Evolutionary conservation across 1,140 invertebrate species (phyloP), one percentile per base, ranked within the genome.

Genomic region (Drosophila elegans): DNA sequence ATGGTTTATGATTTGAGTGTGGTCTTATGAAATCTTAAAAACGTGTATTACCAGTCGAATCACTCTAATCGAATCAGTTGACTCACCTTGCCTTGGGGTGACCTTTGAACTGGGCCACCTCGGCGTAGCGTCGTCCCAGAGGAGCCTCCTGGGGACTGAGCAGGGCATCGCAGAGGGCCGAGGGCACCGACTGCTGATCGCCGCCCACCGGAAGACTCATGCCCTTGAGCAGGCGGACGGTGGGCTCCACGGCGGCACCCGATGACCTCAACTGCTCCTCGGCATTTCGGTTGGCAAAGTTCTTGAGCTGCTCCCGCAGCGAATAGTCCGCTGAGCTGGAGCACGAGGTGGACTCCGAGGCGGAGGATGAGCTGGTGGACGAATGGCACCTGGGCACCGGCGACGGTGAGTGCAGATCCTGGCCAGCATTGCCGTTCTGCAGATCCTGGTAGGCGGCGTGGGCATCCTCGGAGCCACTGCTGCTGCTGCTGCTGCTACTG

Each of bases 71-170:
- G 11, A 12, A 25, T 48, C 27, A n/a, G 4, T 29, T 13, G 21
- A 78, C 77, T 78, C 59, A 80, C 90, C 91, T 91, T 61, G 91
- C 86, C 83, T 85, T 86, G 71, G 49, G 49, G 38, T 80, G 86
- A 32, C 63, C 53, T 56, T 92, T 92, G 64, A 92, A 92, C 55
- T 92, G 92, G 10, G 91, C 55, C 45, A 92, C 92, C 62, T 92
- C 92, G 52, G 92, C 92, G 46, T 92, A 92, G 1, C 92, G 90
- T 10, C 92, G 62, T 5, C 91, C 91, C 74, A 92, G 72, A 3
- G 92, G 92, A 56, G 55, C 92, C 59, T 92, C 92, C 76, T 92
- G 90, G 5, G 92, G 92, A 85, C 92, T 92, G 29, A 92, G 62
- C 53, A 92, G 42, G 0, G 77, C 71, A 79, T 92, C 92, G 32